phyloP scores from a whole-genome alignment of 2,888 invertebrate genomes.

The Scaptomyza polygonia region DNA sequence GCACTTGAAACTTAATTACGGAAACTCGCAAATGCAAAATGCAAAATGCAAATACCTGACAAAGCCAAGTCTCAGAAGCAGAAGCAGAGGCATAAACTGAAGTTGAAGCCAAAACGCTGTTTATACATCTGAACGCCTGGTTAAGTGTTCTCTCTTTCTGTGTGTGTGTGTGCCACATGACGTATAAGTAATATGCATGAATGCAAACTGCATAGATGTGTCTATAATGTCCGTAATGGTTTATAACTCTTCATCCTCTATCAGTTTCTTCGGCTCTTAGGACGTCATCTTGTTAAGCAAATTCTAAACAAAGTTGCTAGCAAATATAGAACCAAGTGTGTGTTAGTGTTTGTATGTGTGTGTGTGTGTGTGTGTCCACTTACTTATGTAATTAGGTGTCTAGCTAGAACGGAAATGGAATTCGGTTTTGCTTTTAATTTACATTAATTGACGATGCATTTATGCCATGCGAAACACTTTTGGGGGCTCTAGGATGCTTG shows the following conservation, averaged over 20 bases:
- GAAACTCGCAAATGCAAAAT: conserved; percentile 66
- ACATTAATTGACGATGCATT: conserved; percentile 75
- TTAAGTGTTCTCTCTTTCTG: conserved; percentile 34
- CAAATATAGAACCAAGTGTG: conserved; percentile 6
- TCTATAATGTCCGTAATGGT: conserved; percentile 56
- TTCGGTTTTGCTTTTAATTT: conserved; percentile 77
- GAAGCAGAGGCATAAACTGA: conserved; percentile 7
- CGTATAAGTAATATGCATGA: conserved; percentile 69
- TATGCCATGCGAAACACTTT: conserved; percentile 56
- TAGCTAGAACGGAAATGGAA: conserved; percentile 76
- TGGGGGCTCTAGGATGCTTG: conserved; percentile 16
- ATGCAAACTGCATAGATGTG: conserved; percentile 57
- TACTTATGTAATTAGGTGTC: conserved; percentile 76
- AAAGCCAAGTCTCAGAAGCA: conserved; percentile 40
- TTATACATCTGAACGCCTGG: conserved; percentile 58
- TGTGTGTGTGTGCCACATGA: conserved; percentile 37
- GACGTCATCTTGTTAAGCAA: conserved; percentile 55
- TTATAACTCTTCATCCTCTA: conserved; percentile 17
- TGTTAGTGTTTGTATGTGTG: too few relatives aligned
- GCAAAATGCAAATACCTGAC: conserved; percentile 64
- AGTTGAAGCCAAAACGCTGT: conserved; percentile 33
- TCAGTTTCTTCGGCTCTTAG: conserved; percentile 7
- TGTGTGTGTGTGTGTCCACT: background rate
- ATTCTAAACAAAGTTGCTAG: conserved; percentile 56
- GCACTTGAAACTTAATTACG: conserved; percentile 76